Evolutionary conservation across 2,888 invertebrate species (phyloP).

Genomic region (Euclidia mi): DNA sequence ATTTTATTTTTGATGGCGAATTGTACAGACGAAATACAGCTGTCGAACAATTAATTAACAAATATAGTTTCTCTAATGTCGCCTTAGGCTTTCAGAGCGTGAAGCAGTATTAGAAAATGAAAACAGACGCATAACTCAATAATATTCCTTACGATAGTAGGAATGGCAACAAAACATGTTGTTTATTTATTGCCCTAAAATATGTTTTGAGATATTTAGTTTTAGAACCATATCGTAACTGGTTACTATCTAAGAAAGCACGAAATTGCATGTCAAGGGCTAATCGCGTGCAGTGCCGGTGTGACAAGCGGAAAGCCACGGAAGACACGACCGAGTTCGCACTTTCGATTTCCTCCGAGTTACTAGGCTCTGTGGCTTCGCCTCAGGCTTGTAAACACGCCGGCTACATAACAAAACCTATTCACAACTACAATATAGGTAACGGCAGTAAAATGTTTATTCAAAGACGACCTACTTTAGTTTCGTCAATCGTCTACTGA

Average conservation of each 20-base stretch:
- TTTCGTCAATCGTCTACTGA: conserved; percentile 35
- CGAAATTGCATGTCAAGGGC: conserved; percentile 32
- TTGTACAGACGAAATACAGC: background rate
- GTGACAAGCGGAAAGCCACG: conserved; percentile 55
- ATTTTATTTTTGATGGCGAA: conserved; percentile 10
- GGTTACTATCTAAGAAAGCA: background rate
- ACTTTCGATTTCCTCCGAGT: conserved; percentile 74
- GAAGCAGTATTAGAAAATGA: background rate
- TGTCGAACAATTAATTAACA: background rate
- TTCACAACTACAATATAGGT: conserved; percentile 43
- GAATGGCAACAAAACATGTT: too few species aligned
- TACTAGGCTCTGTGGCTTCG: conserved; percentile 34
- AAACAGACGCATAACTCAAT: too few species aligned
- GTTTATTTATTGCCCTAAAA: too few species aligned
- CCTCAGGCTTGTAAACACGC: conserved; percentile 47
- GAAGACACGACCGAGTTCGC: conserved; percentile 64
- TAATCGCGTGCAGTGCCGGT: conserved; percentile 57
- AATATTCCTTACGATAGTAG: too few species aligned
- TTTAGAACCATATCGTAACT: too few species aligned
- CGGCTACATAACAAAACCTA: conserved; percentile 44
- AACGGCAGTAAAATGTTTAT: conserved; percentile 34
- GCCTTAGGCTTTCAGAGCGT: too few species aligned
- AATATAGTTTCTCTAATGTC: too few species aligned
- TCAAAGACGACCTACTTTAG: conserved; percentile 43
- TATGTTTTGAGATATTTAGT: too few species aligned